phyloP scores from a whole-genome alignment of 2,888 invertebrate species.

The Neuroscelio doddi region DNA sequence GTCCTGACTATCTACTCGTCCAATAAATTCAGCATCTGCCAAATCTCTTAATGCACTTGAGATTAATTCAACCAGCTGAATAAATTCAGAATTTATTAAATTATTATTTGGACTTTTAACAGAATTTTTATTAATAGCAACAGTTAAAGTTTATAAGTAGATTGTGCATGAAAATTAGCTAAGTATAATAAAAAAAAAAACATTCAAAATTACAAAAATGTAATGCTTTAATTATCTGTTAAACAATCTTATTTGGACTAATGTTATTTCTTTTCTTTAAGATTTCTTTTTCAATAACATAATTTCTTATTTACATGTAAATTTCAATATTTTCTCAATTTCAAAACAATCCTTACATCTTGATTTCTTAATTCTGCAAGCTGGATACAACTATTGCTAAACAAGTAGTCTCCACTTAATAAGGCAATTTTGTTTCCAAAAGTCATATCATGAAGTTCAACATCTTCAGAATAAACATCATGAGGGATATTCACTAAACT shows the following conservation, averaged over 20 bases:
- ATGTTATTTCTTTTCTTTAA: no score
- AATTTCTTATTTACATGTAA: no score
- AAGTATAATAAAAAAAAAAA: no score
- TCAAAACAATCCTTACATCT: slow-evolving; percentile 56
- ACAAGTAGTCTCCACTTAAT: slow-evolving; percentile 91
- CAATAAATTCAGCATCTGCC: slow-evolving; percentile 92
- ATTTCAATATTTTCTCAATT: no score
- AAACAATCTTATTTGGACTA: no score
- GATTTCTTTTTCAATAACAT: no score
- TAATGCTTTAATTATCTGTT: no score
- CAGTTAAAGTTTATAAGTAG: no score
- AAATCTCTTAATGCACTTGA: slow-evolving; percentile 91
- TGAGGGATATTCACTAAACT: slow-evolving; percentile 87
- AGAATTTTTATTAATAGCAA: slow-evolving; percentile 5
- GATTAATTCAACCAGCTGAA: slow-evolving; percentile 87
- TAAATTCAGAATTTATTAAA: slow-evolving; percentile 18
- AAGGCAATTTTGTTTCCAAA: slow-evolving; percentile 97
- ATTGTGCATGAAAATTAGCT: no score
- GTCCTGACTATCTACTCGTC: slow-evolving; percentile 88
- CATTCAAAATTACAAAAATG: no score
- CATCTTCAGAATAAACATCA: slow-evolving; percentile 75
- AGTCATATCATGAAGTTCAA: slow-evolving; percentile 84
- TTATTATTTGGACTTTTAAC: no score
- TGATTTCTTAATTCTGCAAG: slow-evolving; percentile 82
- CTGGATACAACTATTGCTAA: slow-evolving; percentile 91